Evolutionary conservation across 1,140 invertebrate species (phyloP).

Genomic region (Tetragonula clypearis): DNA sequence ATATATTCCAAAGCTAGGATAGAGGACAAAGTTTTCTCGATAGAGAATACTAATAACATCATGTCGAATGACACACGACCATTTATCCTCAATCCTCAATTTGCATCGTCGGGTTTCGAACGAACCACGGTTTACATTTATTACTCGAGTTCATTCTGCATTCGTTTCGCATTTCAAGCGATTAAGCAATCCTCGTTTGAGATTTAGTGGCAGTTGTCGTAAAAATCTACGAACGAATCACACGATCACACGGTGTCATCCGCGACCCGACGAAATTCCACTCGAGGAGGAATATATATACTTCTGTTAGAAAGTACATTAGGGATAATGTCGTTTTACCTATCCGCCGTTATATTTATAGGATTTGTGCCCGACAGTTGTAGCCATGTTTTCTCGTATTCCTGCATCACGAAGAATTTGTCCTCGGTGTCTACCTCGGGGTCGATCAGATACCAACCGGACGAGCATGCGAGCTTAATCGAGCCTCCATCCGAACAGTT

Average conservation of each 20-base stretch:
- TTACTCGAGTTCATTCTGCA: background rate
- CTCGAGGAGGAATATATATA: background rate
- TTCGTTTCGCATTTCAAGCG: background rate
- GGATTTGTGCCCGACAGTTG: background rate
- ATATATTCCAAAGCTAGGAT: background rate
- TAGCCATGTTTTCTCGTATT: conserved; percentile 42
- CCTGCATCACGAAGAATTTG: conserved; percentile 48
- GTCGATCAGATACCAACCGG: conserved; percentile 51
- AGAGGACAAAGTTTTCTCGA: background rate
- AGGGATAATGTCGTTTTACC: conserved; percentile 36
- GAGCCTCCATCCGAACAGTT: conserved; percentile 66
- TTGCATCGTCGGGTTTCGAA: too few species aligned
- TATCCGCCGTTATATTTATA: conserved; percentile 28
- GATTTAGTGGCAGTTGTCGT: too few species aligned
- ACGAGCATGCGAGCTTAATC: conserved; percentile 57
- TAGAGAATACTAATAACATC: background rate
- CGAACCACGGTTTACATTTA: background rate
- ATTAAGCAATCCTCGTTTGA: background rate
- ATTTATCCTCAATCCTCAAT: too few species aligned
- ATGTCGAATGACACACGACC: too few species aligned
- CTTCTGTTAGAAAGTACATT: too few species aligned
- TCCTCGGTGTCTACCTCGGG: conserved; percentile 22
- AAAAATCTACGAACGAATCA: too few species aligned
- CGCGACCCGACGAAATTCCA: background rate
- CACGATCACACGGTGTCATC: background rate